Evolutionary conservation across 1,140 invertebrate genomes (phyloP).

Genomic region (Dermatophagoides farinae): DNA sequence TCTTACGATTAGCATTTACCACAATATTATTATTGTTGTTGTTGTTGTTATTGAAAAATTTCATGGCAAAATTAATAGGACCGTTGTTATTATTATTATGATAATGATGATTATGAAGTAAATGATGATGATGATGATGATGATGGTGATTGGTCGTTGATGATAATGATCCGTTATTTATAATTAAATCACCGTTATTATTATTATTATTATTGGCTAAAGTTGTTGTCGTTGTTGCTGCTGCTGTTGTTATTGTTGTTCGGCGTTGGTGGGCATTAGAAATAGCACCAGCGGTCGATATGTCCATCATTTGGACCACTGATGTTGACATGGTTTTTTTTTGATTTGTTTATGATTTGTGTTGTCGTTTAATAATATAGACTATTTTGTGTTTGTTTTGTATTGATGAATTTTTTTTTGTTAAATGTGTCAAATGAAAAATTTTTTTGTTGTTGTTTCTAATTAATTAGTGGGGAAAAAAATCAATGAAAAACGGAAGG

Average conservation of each 20-base stretch:
- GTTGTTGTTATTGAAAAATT: background rate
- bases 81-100: background rate
- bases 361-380: too few species aligned
- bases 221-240: too few species aligned
- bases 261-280: background rate
- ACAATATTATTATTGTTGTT: background rate
- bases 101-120: background rate
- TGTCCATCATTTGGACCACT: constrained; percentile 7
- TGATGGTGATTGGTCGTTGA: background rate
- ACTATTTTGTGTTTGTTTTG: too few species aligned
- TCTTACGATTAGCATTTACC: too few species aligned
- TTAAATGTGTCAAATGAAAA: too few species aligned
- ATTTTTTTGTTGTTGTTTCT: too few species aligned
- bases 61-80: constrained; percentile 1
- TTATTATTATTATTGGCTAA: background rate
- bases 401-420: too few species aligned
- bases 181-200: too few species aligned
- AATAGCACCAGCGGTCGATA: too few species aligned
- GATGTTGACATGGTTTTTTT: background rate
- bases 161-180: background rate
- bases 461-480: too few species aligned
- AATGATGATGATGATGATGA: background rate
- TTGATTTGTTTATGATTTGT: background rate
- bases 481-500: too few species aligned
- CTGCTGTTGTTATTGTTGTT: too few species aligned